phyloP scores from a whole-genome alignment of 2,888 invertebrate species.

The Andrena bucephala region DNA sequence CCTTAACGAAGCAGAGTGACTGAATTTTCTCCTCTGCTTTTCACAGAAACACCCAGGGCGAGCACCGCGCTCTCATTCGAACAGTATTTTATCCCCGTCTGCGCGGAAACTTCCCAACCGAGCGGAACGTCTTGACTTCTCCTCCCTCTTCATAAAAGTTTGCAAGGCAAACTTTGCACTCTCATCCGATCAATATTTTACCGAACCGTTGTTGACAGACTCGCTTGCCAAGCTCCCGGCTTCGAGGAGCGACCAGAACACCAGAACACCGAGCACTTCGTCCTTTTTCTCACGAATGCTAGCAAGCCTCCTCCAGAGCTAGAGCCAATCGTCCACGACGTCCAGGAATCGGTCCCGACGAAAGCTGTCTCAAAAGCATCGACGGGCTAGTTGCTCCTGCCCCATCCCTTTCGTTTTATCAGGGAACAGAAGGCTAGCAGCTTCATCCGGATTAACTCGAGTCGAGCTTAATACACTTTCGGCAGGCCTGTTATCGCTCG shows the following conservation, averaged over 20 bases:
- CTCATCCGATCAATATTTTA: conserved; percentile 38
- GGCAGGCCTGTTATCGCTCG: conserved; percentile 29
- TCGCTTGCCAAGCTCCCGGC: background rate
- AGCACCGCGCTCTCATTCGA: conserved; percentile 7
- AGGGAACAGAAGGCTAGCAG: conserved; percentile 30
- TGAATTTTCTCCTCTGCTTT: background rate
- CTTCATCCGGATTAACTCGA: conserved; percentile 61
- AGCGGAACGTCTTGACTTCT: conserved; percentile 16
- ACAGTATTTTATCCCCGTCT: background rate
- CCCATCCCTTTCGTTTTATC: conserved; percentile 28
- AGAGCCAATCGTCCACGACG: background rate
- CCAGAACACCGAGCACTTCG: background rate
- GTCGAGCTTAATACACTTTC: conserved; percentile 51
- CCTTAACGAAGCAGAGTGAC: background rate
- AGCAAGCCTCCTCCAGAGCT: background rate
- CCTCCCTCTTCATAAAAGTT: conserved; percentile 27
- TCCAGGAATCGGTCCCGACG: background rate
- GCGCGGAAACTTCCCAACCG: conserved; percentile 8
- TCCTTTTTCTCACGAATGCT: background rate
- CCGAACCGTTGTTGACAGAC: conserved; percentile 30
- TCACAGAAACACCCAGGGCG: background rate
- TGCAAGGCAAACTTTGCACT: conserved; percentile 22
- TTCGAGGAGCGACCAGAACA: background rate
- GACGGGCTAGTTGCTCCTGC: conserved; percentile 26
- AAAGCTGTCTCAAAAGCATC: conserved; percentile 17